phyloP scores from a whole-genome alignment of 2,113 vertebrate genomes.

The Psettodes erumei region DNA sequence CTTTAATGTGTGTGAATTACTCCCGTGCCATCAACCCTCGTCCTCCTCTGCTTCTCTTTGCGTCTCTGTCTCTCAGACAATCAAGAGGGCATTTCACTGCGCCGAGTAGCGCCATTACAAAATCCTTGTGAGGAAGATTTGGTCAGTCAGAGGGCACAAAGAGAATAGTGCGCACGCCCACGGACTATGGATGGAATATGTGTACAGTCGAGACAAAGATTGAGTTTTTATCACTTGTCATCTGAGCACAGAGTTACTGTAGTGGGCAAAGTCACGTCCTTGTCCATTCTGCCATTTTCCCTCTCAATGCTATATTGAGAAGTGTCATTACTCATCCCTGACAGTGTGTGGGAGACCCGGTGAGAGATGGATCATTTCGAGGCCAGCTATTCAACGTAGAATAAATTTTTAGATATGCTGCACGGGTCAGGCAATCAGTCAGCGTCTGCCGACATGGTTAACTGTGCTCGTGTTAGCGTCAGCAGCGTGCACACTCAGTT shows the following conservation, averaged over 20 bases:
- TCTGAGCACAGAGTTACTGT: constrained; percentile 44
- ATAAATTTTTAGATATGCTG: constrained; percentile 31
- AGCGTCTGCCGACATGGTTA: neutral
- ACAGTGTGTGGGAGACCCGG: constrained; percentile 63
- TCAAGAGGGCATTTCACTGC: constrained; percentile 9
- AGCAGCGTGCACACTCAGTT: neutral
- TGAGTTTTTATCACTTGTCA: constrained; percentile 58
- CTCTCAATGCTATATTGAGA: constrained; percentile 75
- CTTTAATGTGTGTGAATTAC: constrained; percentile 70
- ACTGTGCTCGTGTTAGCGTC: neutral
- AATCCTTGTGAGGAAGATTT: neutral
- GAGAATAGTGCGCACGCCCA: too few relatives aligned
- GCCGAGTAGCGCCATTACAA: neutral
- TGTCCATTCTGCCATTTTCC: constrained; percentile 76
- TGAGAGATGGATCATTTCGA: constrained; percentile 69
- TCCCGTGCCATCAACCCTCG: constrained; percentile 35
- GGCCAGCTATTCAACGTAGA: constrained; percentile 42
- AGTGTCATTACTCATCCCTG: constrained; percentile 74
- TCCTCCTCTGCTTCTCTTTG: constrained; percentile 22
- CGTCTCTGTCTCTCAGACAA: constrained; percentile 21
- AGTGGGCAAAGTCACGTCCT: constrained; percentile 74
- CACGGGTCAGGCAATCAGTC: constrained; percentile 11
- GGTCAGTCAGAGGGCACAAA: neutral
- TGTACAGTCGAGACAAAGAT: neutral
- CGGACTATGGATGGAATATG: too few relatives aligned